A percentile compares a stretch with the other conserved stretches of the same genome.
Evolutionary conservation across 2,888 invertebrate species (phyloP).

Genomic region (Agrotis exclamationis): DNA sequence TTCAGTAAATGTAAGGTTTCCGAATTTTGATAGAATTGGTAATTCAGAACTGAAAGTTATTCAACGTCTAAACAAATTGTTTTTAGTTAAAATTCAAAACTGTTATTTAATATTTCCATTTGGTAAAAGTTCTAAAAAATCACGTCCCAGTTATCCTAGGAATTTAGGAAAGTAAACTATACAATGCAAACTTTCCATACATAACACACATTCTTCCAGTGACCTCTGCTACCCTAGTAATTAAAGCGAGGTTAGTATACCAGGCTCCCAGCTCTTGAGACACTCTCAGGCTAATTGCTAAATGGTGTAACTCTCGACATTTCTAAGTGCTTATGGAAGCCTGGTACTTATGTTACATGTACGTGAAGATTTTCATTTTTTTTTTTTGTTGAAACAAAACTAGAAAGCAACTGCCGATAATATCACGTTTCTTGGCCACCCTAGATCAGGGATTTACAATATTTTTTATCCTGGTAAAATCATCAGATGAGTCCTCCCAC

Average conservation of each 20-base stretch:
- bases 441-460: neutral
- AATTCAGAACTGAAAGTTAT: too few species aligned
- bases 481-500: too few species aligned
- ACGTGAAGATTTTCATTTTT: neutral
- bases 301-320: constrained; percentile 67
- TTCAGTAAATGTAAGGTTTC: neutral
- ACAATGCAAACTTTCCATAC: constrained; percentile 45
- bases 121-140: neutral
- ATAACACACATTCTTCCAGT: constrained; percentile 55
- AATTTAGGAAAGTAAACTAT: constrained; percentile 38
- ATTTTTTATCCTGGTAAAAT: too few species aligned
- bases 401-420: too few species aligned
- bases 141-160: neutral
- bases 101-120: too few species aligned
- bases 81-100: too few species aligned
- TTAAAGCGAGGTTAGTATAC: constrained; percentile 67
- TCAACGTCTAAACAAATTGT: too few species aligned
- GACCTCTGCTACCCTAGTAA: constrained; percentile 72
- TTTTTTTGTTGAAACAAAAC: neutral
- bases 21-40: neutral
- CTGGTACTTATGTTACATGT: constrained; percentile 58
- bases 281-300: constrained; percentile 70
- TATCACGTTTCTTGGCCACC: neutral
- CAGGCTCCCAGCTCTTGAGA: constrained; percentile 63
- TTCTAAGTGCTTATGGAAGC: constrained; percentile 63